Percentiles rank a stretch among this genome's conserved stretches.
phyloP scores from a whole-genome alignment of 2,888 invertebrate species.

The Nomada lathburiana region DNA sequence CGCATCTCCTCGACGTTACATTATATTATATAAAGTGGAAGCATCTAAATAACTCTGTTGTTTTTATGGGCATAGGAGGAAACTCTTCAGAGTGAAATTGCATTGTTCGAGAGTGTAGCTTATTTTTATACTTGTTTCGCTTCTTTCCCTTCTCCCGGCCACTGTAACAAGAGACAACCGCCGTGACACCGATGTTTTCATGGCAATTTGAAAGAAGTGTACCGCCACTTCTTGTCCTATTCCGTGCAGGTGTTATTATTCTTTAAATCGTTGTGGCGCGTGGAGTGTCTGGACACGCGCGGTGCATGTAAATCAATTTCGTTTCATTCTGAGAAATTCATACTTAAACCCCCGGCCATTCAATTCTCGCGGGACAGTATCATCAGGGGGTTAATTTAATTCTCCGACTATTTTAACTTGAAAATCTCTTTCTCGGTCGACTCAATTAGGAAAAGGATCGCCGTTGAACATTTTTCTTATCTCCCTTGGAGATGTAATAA shows the following conservation, averaged over 20 bases:
- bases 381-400: conserved; percentile 6
- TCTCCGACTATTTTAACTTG: conserved; percentile 26
- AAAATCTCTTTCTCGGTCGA: background rate
- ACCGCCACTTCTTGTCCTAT: background rate
- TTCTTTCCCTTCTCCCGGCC: background rate
- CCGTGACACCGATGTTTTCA: background rate
- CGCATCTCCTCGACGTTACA: conserved; percentile 18
- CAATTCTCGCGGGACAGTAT: conserved; percentile 13
- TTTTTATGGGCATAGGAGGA: conserved; percentile 21
- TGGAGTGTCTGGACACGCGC: background rate
- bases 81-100: conserved; percentile 30
- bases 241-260: background rate
- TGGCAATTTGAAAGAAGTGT: background rate
- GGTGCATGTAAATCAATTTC: conserved; percentile 25
- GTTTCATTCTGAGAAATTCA: conserved; percentile 11
- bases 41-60: conserved; percentile 29
- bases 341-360: conserved; percentile 13
- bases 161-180: background rate
- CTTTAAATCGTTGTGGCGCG: conserved; percentile 6
- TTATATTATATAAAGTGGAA: conserved; percentile 30
- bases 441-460: conserved; percentile 3
- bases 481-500: background rate
- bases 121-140: conserved; percentile 26
- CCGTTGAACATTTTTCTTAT: background rate
- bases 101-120: conserved; percentile 27